Evolutionary conservation across 2,113 vertebrate genomes (phyloP), one percentile per base, ranked within the genome.

Genomic region (Perccottus glenii): DNA sequence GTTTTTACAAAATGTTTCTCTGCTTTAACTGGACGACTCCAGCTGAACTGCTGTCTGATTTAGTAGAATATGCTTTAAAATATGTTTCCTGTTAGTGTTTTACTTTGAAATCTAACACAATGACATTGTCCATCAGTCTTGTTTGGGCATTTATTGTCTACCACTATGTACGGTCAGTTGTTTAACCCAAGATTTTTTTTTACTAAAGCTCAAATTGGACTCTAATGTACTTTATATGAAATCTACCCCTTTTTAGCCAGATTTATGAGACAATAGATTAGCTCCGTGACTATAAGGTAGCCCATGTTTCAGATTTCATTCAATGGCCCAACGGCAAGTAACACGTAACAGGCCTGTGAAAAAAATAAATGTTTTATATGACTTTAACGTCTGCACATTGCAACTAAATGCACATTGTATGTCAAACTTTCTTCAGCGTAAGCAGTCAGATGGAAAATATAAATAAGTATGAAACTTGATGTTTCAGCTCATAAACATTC

Each of bases 21-120:
- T 57, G 52, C 77, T 78, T 45, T 68, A 87, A 89, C 84, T 90
- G 78, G 92, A 93, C 89, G 89, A 93, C 86, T 91, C 87, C 87
- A 90, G 85, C 91, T 89, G 73, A 87, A 89, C 84, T 85, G 91
- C 91, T 92, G 91, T 90, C 84, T 88, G 86, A 91, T 82, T 76
- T 73, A 60, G 12, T 44, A 46, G 47, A 61, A n/a, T n/a, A n/a
- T n/a, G n/a, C n/a, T n/a, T 57, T 46, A 11, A 62, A 69, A 57
- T 40, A 44, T 43, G 12, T 55, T 51, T 63, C 8, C 49, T 64
- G 61, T 70, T 58, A 11, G 44, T 35, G 2, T 38, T 67, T 72
- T 19, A 73, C 32, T 73, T 10, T 40, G 11, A 62, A 62, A 53
- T 45, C 11, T 9, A 35, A 14, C 61, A 42, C 42, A 52, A 55